Conservation (phyloP, 2,797 vertebrate species). For the Siniperca scherzeri region DNA sequence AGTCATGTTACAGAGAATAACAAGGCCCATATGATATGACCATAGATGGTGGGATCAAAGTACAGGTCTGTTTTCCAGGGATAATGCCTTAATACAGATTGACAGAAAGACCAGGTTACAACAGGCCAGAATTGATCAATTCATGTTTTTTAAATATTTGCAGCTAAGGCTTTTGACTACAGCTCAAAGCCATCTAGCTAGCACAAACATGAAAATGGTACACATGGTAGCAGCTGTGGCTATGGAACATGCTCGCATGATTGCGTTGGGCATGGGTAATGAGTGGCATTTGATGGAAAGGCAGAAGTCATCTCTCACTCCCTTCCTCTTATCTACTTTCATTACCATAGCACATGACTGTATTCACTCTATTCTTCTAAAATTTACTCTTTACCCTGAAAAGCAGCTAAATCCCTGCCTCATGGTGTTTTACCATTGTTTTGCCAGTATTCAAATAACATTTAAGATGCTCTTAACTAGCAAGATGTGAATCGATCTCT, state of each 20-base stretch:
- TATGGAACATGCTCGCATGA: slow-evolving; percentile 47
- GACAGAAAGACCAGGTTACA: slow-evolving; percentile 28
- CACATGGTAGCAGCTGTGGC: slow-evolving; percentile 53
- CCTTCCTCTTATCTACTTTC: slow-evolving; percentile 66
- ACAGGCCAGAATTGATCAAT: slow-evolving; percentile 29
- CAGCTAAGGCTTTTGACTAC: slow-evolving; percentile 3
- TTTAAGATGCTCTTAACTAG: not conserved
- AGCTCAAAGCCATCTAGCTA: slow-evolving; percentile 13
- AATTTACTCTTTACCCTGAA: slow-evolving; percentile 4
- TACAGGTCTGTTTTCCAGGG: slow-evolving; percentile 38
- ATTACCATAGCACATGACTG: slow-evolving; percentile 38
- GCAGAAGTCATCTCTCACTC: slow-evolving; percentile 61
- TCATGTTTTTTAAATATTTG: slow-evolving; percentile 25
- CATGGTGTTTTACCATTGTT: no score
- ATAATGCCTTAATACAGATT: slow-evolving; percentile 15
- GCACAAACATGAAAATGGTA: slow-evolving; percentile 9
- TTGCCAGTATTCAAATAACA: not conserved
- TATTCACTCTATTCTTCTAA: slow-evolving; percentile 23
- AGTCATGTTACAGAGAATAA: slow-evolving; percentile 31
- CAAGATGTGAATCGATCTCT: not conserved
- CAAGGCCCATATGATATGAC: slow-evolving; percentile 16
- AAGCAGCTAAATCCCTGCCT: not conserved
- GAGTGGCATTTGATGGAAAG: slow-evolving; percentile 52
- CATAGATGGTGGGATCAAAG: slow-evolving; percentile 57
- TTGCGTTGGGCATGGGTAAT: slow-evolving; percentile 44